Percentiles rank a stretch among this genome's conserved stretches.
Conservation (phyloP, 2,888 invertebrate species). For the Notodonta dromedarius region DNA sequence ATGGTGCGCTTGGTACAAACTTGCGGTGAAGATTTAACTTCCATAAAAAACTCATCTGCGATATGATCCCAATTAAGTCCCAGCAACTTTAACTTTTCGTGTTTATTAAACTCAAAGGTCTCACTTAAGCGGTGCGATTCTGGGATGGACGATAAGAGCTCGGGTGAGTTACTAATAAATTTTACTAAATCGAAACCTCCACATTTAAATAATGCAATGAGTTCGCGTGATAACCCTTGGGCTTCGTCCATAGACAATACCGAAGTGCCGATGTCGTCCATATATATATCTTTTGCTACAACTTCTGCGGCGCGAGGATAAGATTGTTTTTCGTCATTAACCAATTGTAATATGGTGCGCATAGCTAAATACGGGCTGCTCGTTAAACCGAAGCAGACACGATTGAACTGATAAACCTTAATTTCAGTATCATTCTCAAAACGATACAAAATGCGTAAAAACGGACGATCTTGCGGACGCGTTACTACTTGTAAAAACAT, state of each 20-base stretch:
- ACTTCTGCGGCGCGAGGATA: not conserved
- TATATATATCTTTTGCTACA: not conserved
- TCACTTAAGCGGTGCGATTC: not conserved
- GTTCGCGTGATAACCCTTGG: not conserved
- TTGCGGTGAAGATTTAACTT: not conserved
- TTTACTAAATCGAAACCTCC: not conserved
- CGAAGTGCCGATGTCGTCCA: not conserved
- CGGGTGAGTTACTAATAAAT: not conserved
- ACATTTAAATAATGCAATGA: not conserved
- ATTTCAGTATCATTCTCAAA: not conserved
- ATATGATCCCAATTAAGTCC: not conserved
- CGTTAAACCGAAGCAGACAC: not conserved
- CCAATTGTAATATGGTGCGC: not conserved
- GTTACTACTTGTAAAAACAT: not conserved
- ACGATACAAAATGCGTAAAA: not conserved
- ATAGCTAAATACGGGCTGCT: not conserved
- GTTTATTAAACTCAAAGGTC: not conserved
- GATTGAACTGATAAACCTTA: not conserved
- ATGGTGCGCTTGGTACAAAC: slow-evolving; percentile 16
- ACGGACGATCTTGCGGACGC: not conserved
- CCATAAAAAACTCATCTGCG: not conserved
- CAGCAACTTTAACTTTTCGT: not conserved
- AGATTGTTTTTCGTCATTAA: not conserved
- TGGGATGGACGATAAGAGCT: not conserved
- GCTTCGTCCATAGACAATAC: not conserved